These are phyloP conservation scores for Tangara arthus DNA, from an alignment of 2,797 vertebrate species.

Conservation along the genomic window DNA sequence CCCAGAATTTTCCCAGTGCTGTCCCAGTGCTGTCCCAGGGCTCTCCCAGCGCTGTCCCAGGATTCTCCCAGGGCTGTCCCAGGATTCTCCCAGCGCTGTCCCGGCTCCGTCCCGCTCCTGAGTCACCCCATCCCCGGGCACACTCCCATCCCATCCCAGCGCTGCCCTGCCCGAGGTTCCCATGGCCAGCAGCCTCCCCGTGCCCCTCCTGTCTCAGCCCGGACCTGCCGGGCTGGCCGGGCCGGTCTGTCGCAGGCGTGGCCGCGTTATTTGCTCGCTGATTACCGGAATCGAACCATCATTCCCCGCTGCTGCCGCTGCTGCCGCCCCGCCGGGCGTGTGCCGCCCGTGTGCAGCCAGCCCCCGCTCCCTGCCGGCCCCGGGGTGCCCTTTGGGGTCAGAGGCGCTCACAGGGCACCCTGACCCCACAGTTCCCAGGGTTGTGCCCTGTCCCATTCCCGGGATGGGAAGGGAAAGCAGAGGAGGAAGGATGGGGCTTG, in stretches of 20 bases:
- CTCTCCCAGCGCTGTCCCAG: too few relatives aligned
- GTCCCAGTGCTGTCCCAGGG: too few relatives aligned
- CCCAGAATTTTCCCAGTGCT: neutral
- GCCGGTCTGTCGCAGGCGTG: neutral
- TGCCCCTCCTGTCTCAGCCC: neutral
- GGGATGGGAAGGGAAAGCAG: neutral
- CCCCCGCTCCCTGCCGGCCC: neutral
- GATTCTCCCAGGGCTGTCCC: rapidly evolving
- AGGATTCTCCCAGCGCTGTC: neutral
- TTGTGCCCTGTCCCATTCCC: rapidly evolving
- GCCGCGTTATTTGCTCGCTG: neutral
- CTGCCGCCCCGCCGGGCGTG: neutral
- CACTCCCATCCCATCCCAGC: too few relatives aligned
- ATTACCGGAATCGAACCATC: neutral
- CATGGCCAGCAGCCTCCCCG: neutral
- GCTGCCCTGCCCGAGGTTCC: neutral
- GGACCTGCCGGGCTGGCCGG: constrained; percentile 13
- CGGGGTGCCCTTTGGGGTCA: neutral
- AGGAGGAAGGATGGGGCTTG: neutral
- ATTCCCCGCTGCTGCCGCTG: too few relatives aligned
- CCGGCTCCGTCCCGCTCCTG: neutral
- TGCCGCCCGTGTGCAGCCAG: neutral
- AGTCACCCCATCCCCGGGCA: neutral
- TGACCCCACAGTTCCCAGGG: rapidly evolving
- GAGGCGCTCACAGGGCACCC: neutral